Evolutionary conservation across 2,888 invertebrate species (phyloP), one percentile per base, ranked within the genome.

Genomic region (Cyclophora punctaria): DNA sequence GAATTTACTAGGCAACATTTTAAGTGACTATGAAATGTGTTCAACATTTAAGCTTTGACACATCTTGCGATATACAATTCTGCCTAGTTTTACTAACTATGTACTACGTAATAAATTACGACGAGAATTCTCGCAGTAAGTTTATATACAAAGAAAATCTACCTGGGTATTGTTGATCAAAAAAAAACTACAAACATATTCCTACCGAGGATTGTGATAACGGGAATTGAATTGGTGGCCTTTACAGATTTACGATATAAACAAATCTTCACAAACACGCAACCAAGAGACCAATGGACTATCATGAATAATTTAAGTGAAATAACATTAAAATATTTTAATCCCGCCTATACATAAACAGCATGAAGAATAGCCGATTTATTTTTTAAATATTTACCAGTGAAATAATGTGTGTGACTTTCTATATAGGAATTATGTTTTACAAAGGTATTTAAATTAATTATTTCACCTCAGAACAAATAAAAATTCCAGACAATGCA

Each of bases 301-400:
- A 42, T 20, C 20, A 51, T 42, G 48, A 52, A 48, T 20, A 20
- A 51, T 46, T 7, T 46, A 7, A 49, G 40, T 47, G 47, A 42
- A 20, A 45, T 46, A 47, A 40, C 20, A 52, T 53, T 48, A 53
- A 58, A 55, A 61, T 54, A 57, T 58, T 58, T 46, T 58, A 53
- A 34, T 55, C 58, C 66, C 62, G 65, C 62, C 65, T 67, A 60
- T 63, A 58, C 58, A 57, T 56, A 51, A 41, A 51, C 62, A 51
- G 53, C 60, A 56, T 57, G 54, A 53, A 56, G 47, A 57, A 51
- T 51, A 53, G 47, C 51, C 35, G 48, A 58, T 48, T 55, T 61
- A 53, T 59, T 59, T 61, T 55, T 50, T 55, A 51, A 53, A 54
- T 49, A 48, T 56, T 52, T 49, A 56, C 51, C 40, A 45, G 37